Conservation (phyloP, 2,797 vertebrate genomes). For the Pangasius larnaudii region DNA sequence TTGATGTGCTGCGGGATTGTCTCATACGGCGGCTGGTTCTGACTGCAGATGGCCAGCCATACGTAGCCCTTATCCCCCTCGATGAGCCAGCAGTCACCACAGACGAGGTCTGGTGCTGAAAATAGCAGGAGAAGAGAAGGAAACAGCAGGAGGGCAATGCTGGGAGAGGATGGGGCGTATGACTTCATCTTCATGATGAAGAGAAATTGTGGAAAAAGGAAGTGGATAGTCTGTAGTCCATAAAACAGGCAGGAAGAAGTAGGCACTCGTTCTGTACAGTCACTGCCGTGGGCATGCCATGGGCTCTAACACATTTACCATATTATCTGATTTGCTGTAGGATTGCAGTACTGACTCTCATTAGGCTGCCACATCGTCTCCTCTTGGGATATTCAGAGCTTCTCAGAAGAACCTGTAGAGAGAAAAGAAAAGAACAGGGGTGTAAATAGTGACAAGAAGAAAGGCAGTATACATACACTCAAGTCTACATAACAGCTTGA, state of each 20-base stretch:
- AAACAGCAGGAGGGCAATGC: slow-evolving; percentile 69
- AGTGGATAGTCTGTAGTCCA: slow-evolving; percentile 39
- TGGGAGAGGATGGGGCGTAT: slow-evolving; percentile 49
- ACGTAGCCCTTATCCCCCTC: slow-evolving; percentile 98
- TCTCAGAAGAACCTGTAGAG: slow-evolving; percentile 60
- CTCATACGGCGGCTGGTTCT: slow-evolving; percentile 98
- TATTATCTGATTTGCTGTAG: slow-evolving; percentile 61
- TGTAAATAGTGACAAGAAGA: slow-evolving; percentile 26
- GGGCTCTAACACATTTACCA: slow-evolving; percentile 66
- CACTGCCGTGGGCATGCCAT: slow-evolving; percentile 68
- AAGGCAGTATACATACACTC: neutral
- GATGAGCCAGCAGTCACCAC: slow-evolving; percentile 95
- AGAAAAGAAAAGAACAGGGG: slow-evolving; percentile 24
- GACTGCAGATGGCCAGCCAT: slow-evolving; percentile 98
- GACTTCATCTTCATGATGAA: slow-evolving; percentile 57
- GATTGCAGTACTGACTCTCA: slow-evolving; percentile 53
- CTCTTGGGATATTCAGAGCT: slow-evolving; percentile 32
- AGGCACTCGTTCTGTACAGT: slow-evolving; percentile 53
- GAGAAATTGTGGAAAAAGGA: slow-evolving; percentile 4
- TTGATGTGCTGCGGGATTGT: slow-evolving; percentile 99
- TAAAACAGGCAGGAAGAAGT: slow-evolving; percentile 12
- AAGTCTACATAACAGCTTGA: neutral
- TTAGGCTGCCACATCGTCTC: slow-evolving; percentile 66
- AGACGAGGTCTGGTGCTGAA: slow-evolving; percentile 68
- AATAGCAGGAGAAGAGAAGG: slow-evolving; percentile 70